These are phyloP conservation scores for Thecophora atra DNA, from an alignment of 2,888 invertebrate genomes.

Conservation along the genomic window DNA sequence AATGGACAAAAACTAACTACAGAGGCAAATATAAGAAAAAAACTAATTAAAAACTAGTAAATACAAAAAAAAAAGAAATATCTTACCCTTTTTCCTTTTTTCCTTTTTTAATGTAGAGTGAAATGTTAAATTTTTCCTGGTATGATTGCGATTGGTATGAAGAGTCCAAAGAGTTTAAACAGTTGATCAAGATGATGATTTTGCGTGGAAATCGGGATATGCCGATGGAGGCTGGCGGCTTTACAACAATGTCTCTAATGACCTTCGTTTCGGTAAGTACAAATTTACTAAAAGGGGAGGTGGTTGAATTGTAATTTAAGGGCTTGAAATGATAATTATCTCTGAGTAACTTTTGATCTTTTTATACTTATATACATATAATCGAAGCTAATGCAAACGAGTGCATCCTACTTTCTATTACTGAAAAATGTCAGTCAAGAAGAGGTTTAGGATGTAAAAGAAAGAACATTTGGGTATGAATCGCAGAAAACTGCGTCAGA, in stretches of 20 bases:
- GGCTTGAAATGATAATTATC: too few species aligned
- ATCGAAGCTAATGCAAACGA: slow-evolving; percentile 54
- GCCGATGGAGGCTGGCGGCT: slow-evolving; percentile 53
- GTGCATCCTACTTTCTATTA: slow-evolving; percentile 56
- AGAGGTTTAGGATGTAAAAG: background rate
- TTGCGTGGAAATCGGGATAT: slow-evolving; percentile 50
- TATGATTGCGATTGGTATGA: slow-evolving; percentile 58
- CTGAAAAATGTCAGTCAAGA: slow-evolving; percentile 48
- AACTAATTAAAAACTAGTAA: too few species aligned
- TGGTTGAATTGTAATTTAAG: too few species aligned
- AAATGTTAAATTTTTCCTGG: slow-evolving; percentile 50
- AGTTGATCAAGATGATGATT: slow-evolving; percentile 55
- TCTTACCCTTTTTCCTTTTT: too few species aligned
- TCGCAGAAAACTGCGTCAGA: too few species aligned
- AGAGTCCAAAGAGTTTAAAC: slow-evolving; percentile 53
- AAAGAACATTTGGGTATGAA: too few species aligned
- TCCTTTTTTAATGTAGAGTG: too few species aligned
- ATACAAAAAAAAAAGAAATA: too few species aligned
- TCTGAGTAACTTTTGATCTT: background rate
- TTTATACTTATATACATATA: slow-evolving; percentile 2
- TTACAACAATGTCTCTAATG: slow-evolving; percentile 53
- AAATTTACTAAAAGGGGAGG: too few species aligned
- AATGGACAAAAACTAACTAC: slow-evolving; percentile 49
- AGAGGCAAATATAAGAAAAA: too few species aligned
- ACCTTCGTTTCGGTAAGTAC: slow-evolving; percentile 53